Conservation (phyloP, 2,888 invertebrate genomes). For the Metellina segmentata region DNA sequence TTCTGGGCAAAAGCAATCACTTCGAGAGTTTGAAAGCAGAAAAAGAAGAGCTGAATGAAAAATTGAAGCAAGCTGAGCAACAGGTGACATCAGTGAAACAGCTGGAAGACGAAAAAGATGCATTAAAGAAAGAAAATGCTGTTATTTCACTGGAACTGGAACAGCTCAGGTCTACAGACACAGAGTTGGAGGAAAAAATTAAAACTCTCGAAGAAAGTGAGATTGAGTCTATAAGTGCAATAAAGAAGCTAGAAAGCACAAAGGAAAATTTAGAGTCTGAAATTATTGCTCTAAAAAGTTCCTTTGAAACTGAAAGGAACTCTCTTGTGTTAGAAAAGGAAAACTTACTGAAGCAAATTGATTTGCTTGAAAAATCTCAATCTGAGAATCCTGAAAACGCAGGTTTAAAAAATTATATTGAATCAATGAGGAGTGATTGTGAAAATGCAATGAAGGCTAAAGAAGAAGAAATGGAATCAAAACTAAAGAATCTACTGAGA, state of each 20-base stretch:
- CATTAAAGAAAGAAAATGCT: conserved; percentile 43
- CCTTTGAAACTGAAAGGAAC: conserved; percentile 37
- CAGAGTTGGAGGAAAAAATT: conserved; percentile 38
- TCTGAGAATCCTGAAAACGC: conserved; percentile 35
- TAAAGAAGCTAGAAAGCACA: conserved; percentile 54
- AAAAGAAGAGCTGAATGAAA: conserved; percentile 64
- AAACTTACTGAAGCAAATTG: conserved; percentile 38
- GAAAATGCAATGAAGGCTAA: conserved; percentile 66
- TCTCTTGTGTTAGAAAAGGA: conserved; percentile 56
- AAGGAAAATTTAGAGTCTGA: conserved; percentile 57
- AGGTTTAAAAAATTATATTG: conserved; percentile 58
- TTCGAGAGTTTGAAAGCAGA: conserved; percentile 63
- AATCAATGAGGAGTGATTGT: conserved; percentile 46
- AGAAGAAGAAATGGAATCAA: conserved; percentile 63
- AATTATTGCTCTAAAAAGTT: conserved; percentile 19
- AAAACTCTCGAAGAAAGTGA: conserved; percentile 61
- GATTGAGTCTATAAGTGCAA: conserved; percentile 48
- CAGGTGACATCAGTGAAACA: conserved; percentile 52
- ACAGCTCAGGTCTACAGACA: conserved; percentile 20
- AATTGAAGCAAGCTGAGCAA: conserved; percentile 55
- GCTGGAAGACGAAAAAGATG: conserved; percentile 53
- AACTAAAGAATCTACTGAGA: conserved; percentile 60
- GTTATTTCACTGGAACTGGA: conserved; percentile 32
- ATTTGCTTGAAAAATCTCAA: conserved; percentile 42
- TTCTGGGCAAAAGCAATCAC: conserved; percentile 31